Base-by-base conservation (phyloP, 35 echinoderm and acorn worm species). In the Apostichopus japonicus region DNA sequence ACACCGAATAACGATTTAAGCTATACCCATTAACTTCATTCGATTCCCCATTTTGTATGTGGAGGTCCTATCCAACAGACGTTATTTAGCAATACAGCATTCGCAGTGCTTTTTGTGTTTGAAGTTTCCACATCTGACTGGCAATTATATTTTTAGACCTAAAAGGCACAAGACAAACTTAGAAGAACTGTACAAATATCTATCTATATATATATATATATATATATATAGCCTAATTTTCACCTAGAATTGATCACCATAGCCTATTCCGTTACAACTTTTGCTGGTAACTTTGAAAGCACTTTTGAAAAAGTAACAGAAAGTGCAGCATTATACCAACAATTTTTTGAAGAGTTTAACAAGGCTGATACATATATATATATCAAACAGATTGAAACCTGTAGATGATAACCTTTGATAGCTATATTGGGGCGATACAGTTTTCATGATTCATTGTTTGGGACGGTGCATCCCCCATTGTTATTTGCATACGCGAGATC, bases 401-500 rank as follows among this genome's bases (percentile, higher is more conserved):
- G 6, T 44, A 44, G 24, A 25, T 6, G 33, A 44, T 53, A 80
- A 13, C 6, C 10, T 14, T n/a, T 14, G 25, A 44, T 44, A 55
- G 6, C n/a, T 54, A 19, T 17, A n/a, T 19, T 16, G 51, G 79
- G 17, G 44, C 51, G 54, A 17, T 55, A 8, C 55, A 10, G 51
- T 54, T 52, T 4, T 53, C 54, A 13, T 55, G n/a, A 9, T 6
- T 54, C 13, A 44, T 54, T 6, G 54, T 44, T 24, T 83, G 25
- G 51, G 33, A 6, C 15, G 5, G 53, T 51, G 24, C 15, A 51
- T 25, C 24, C 16, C 16, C 51, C 33, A 55, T 53, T 44, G 78
- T 83, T 52, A 83, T 83, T 83, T 83, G 79, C 79, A 83, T 83
- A 83, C 15, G 44, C 23, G 44, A 13, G 44, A 83, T 55, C 9